Base-by-base conservation (phyloP, 2,797 vertebrate genomes). In the Neostethus bicornis region DNA sequence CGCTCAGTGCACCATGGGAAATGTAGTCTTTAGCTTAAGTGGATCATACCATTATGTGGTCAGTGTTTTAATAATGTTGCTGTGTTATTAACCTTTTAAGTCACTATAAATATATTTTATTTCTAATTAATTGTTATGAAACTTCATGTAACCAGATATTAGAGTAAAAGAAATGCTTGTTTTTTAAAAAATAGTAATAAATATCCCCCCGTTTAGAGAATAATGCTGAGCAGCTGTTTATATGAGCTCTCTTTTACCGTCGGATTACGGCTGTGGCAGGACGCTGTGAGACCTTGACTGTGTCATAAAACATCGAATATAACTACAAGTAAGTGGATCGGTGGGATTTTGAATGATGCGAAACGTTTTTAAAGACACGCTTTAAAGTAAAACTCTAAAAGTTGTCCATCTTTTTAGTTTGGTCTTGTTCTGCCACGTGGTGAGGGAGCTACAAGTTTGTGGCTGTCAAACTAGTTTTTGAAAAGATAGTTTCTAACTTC, bases 341-440 rank as follows among this genome's bases (percentile, higher is more conserved):
- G n/a, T n/a, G 3, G 0, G 10, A 29, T 0, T 7, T 54, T 63
- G 44, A 0, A n/a, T 3, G 0, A 7, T 7, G 0, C 2, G 4
- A 0, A 2, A 0, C 13, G 5, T 21, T 3, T 0, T 0, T 28
- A 7, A 25, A 17, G 1, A 5, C 9, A 0, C 5, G 0, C 5
- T 8, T 48, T 23, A 51, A 14, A 8, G 24, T 57, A 13, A 48
- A 61, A n/a, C 0, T 9, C 0, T 0, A 2, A 2, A 20, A 26
- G 2, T 26, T 0, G 9, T 19, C 13, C 4, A 11, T 37, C 32
- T 38, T 25, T 3, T 0, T 3, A 43, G 37, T 34, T 63, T 54
- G 61, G 16, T 32, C 5, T 29, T 31, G 60, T 41, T 19, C 4
- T 68, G 86, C 87, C 89, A 90, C 89, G 89, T 90, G 89, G 71